phyloP scores from a whole-genome alignment of 2,797 vertebrate species.

The Poeciliopsis presidionis region DNA sequence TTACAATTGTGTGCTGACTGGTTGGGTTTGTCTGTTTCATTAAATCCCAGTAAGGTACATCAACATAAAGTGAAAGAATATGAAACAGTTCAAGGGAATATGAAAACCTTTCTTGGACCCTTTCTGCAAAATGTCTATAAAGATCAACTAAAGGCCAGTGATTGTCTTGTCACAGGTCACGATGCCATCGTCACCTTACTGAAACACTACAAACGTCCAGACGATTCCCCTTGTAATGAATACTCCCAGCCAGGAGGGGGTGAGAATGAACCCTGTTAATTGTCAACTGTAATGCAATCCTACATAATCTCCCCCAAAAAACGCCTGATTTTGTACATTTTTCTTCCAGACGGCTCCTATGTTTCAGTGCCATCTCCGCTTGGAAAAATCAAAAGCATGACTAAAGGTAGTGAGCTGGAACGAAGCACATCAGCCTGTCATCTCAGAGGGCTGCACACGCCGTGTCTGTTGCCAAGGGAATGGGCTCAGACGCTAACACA shows the following conservation, averaged over 20 bases:
- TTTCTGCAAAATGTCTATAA: not conserved
- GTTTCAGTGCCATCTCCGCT: slow-evolving; percentile 95
- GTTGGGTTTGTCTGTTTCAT: not conserved
- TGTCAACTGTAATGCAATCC: slow-evolving; percentile 2
- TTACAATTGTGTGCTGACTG: not conserved
- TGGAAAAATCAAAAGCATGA: slow-evolving; percentile 98
- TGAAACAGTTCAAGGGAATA: not conserved
- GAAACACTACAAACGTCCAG: slow-evolving; percentile 95
- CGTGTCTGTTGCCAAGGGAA: slow-evolving; percentile 32
- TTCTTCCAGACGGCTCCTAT: slow-evolving; percentile 90
- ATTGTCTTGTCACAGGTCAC: slow-evolving; percentile 79
- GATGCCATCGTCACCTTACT: slow-evolving; percentile 95
- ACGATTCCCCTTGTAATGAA: slow-evolving; percentile 93
- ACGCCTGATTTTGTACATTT: slow-evolving; percentile 24
- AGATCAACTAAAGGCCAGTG: not conserved
- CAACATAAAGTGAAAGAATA: not conserved
- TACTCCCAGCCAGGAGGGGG: slow-evolving; percentile 97
- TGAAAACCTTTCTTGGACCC: not conserved
- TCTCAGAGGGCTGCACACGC: slow-evolving; percentile 26
- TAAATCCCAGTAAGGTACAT: not conserved
- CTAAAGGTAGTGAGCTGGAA: slow-evolving; percentile 88
- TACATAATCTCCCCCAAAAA: not conserved
- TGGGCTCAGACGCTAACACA: slow-evolving; percentile 11
- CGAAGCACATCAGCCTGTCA: slow-evolving; percentile 36
- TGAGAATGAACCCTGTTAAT: slow-evolving; percentile 59